Evolutionary conservation across 2,888 invertebrate genomes (phyloP).

Genomic region (Scaptomyza flava): DNA sequence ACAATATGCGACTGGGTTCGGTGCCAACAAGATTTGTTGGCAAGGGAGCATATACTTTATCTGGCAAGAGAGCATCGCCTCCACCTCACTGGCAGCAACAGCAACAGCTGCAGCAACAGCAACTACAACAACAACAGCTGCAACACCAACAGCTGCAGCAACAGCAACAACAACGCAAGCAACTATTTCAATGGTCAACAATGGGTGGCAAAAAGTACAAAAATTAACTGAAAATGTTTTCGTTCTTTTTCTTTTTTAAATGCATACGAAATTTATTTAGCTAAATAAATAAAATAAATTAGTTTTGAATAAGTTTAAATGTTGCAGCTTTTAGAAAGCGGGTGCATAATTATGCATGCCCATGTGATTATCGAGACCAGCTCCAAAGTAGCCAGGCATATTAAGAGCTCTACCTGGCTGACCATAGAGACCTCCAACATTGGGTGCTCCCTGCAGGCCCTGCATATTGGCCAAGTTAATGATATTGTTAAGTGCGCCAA

Average conservation of each 20-base stretch:
- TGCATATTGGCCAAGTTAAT: constrained; percentile 60
- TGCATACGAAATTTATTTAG: constrained; percentile 48
- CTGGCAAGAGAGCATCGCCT: constrained; percentile 38
- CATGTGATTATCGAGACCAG: constrained; percentile 35
- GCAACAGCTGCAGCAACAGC: constrained; percentile 9
- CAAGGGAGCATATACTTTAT: constrained; percentile 61
- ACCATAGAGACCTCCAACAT: constrained; percentile 39
- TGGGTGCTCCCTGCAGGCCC: constrained; percentile 40
- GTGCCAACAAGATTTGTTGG: constrained; percentile 44
- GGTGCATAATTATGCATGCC: constrained; percentile 52
- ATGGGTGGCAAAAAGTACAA: constrained; percentile 42
- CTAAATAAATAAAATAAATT: constrained; percentile 75
- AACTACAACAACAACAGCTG: constrained; percentile 14
- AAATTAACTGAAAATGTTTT: constrained; percentile 4
- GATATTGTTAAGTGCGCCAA: constrained; percentile 49
- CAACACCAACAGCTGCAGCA: constrained; percentile 12
- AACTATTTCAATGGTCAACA: constrained; percentile 53
- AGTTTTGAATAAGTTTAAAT: constrained; percentile 13
- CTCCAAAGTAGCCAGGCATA: constrained; percentile 36
- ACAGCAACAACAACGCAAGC: constrained; percentile 30
- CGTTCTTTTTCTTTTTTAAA: neutral
- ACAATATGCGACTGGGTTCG: constrained; percentile 44
- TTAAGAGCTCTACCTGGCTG: constrained; percentile 9
- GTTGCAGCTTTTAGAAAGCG: constrained; percentile 28
- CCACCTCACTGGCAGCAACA: constrained; percentile 26